Evolutionary conservation across 2,797 vertebrate species (phyloP).

Genomic region (Acanthis flammea): DNA sequence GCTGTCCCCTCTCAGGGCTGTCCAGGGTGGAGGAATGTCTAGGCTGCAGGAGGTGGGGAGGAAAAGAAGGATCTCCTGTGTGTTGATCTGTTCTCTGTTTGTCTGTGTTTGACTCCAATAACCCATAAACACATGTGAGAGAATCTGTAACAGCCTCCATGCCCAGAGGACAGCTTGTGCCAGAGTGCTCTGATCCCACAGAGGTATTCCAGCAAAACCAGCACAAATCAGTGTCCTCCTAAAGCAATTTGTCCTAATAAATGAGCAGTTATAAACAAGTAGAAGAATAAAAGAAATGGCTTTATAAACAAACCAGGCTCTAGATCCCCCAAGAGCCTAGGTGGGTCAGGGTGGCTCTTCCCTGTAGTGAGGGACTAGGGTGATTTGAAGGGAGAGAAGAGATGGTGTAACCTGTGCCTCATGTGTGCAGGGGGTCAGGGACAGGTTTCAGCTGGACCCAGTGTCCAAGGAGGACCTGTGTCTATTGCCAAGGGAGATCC

Average conservation of each 20-base stretch:
- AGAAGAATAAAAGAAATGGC: not conserved
- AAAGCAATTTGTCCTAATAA: not conserved
- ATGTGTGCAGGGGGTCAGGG: not conserved
- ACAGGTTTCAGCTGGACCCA: not conserved
- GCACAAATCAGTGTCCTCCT: not conserved
- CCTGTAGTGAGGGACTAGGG: accelerated
- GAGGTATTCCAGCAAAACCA: not conserved
- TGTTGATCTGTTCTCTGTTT: not conserved
- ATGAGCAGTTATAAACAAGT: not conserved
- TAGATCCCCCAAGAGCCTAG: not conserved
- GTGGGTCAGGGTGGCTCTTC: not conserved
- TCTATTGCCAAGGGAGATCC: not conserved
- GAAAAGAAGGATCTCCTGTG: not conserved
- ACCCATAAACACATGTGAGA: not conserved
- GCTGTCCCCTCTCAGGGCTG: not conserved
- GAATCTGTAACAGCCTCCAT: not conserved
- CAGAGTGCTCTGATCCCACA: accelerated
- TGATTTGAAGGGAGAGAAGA: not conserved
- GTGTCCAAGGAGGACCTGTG: not conserved
- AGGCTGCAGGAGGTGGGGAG: not conserved
- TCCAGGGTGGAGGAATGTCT: not conserved
- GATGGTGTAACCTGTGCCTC: not conserved
- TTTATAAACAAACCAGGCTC: not conserved
- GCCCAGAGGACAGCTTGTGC: not conserved
- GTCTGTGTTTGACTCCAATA: not conserved